These are phyloP conservation scores for Papilio protenor DNA, from an alignment of 2,888 invertebrate genomes.

Conservation along the genomic window DNA sequence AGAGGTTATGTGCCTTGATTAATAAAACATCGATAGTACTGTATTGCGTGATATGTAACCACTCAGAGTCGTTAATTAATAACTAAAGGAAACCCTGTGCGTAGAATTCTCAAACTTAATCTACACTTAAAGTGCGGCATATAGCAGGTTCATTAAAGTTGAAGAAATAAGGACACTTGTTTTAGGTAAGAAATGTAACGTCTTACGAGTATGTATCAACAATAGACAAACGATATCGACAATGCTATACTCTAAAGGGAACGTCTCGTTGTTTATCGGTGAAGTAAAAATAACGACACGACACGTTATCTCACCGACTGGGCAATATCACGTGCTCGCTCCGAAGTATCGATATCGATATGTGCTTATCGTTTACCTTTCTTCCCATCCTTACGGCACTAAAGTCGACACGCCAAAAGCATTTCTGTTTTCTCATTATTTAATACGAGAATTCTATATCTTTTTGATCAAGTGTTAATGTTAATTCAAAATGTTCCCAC, in stretches of 20 bases:
- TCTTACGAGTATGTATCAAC: background rate
- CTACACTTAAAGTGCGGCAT: no score
- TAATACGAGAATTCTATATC: background rate
- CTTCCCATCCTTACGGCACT: background rate
- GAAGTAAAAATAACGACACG: background rate
- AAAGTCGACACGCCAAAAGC: background rate
- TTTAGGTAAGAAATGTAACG: no score
- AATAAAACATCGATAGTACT: background rate
- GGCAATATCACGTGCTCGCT: background rate
- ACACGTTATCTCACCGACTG: background rate
- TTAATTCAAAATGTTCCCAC: background rate
- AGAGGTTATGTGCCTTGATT: constrained; percentile 6
- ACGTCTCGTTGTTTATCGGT: background rate
- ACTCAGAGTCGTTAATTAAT: background rate
- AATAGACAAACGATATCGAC: background rate
- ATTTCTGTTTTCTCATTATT: background rate
- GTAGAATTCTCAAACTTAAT: background rate
- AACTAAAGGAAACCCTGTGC: background rate
- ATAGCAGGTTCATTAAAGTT: no score
- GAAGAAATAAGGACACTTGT: no score
- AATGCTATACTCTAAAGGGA: background rate
- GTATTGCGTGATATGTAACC: background rate
- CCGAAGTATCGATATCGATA: constrained; percentile 1
- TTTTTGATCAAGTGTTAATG: background rate
- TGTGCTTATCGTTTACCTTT: background rate